phyloP scores from a whole-genome alignment of 2,113 vertebrate species.

The Haliaeetus leucogaster region DNA sequence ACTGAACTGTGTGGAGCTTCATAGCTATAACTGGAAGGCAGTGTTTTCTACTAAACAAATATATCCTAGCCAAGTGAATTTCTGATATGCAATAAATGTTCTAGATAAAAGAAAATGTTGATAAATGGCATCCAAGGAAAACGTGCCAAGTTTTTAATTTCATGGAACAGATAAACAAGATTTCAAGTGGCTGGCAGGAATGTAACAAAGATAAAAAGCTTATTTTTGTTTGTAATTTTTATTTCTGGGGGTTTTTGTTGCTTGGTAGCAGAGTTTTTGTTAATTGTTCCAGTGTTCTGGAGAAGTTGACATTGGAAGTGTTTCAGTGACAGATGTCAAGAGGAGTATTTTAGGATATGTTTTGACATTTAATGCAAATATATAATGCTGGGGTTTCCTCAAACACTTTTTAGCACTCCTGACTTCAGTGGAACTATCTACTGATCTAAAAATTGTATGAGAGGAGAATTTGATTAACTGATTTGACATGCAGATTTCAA shows the following conservation, averaged over 20 bases:
- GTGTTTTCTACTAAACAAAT: slow-evolving; percentile 29
- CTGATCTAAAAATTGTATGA: neutral
- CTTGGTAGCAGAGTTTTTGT: neutral
- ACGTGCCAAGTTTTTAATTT: slow-evolving; percentile 40
- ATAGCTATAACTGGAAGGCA: neutral
- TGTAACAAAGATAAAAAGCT: slow-evolving; percentile 28
- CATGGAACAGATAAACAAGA: slow-evolving; percentile 8
- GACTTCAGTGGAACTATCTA: slow-evolving; percentile 27
- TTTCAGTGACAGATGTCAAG: neutral
- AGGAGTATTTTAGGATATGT: neutral
- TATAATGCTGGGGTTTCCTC: neutral
- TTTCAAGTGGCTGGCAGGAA: slow-evolving; percentile 10
- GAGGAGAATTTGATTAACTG: neutral
- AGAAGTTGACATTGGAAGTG: neutral
- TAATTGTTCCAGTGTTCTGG: neutral
- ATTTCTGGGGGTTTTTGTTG: neutral
- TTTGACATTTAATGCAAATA: slow-evolving; percentile 1
- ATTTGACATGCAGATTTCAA: neutral
- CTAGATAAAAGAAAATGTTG: slow-evolving; percentile 14
- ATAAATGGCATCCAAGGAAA: slow-evolving; percentile 12
- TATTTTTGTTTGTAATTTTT: slow-evolving; percentile 28
- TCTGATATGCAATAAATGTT: slow-evolving; percentile 17
- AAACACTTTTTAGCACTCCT: neutral
- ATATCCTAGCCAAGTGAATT: slow-evolving; percentile 40
- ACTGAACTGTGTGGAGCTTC: slow-evolving; percentile 69